Evolutionary conservation across 2,888 invertebrate species (phyloP), one percentile per base, ranked within the genome.

Genomic region (Drosophila kambysellisi): DNA sequence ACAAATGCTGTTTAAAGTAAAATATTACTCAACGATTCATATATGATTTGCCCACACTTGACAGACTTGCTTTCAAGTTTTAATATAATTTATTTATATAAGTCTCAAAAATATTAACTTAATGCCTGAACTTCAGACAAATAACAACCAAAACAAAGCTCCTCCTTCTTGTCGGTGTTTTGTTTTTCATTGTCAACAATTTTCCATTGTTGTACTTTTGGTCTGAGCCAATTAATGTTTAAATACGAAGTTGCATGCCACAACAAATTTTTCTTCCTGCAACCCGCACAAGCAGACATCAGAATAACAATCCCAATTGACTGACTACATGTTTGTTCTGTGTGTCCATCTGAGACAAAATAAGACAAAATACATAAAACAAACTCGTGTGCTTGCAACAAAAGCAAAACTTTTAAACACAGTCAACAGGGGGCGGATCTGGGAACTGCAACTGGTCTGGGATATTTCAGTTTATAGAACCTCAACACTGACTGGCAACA

Each of bases 191-290:
- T 69, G 85, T 73, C 68, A 72, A 46, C 57, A 51, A 46, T 64
- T 62, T 54, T 52, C 48, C 30, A 37, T 41, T 64, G 62, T 51
- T 57, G 30, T 56, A 35, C 60, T 60, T 17, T 57, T 56, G 52
- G 56, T 63, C 66, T 58, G 33, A 69, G 70, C 74, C 79, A 86
- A 89, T 86, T 86, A 88, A 85, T 89, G 75, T 81, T 89, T 62
- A 75, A 76, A 70, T 71, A 77, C 33, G 15, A n/a, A 33, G 75
- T 74, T 74, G 83, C 81, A 79, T 79, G 88, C 71, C 79, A 74
- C 56, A 75, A 75, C 74, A 77, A 84, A 85, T 86, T 85, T 81
- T 82, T 52, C 81, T 76, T 78, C 65, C 71, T 65, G 72, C 56
- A 68, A n/a, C 58, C 72, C 64, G 75, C 43, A 83, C 32, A 52